Conservation (phyloP, 2,888 invertebrate species). For the Bugulina stolonifera region DNA sequence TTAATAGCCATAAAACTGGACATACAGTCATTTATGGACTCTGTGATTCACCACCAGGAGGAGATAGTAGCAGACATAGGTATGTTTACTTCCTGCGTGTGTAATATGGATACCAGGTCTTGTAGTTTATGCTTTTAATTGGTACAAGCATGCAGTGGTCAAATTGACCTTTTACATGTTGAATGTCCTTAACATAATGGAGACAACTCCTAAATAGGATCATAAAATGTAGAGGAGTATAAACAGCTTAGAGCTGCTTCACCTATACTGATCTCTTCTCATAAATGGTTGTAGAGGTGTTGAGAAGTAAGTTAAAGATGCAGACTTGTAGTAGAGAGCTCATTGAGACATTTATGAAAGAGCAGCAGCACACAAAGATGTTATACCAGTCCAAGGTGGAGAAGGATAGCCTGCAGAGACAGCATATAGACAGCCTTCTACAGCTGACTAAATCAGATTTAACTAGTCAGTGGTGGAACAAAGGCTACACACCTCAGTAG, state of each 20-base stretch:
- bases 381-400: not conserved
- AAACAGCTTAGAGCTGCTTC: too few species aligned
- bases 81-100: too few species aligned
- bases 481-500: too few species aligned
- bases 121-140: too few species aligned
- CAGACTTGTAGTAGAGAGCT: not conserved
- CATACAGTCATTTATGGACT: slow-evolving; percentile 16
- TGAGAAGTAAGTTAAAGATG: not conserved
- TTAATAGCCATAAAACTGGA: not conserved
- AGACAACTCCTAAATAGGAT: too few species aligned
- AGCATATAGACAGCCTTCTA: not conserved
- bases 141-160: too few species aligned
- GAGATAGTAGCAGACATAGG: slow-evolving; percentile 9
- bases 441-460: slow-evolving; percentile 2
- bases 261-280: too few species aligned
- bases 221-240: too few species aligned
- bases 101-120: too few species aligned
- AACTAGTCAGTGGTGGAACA: not conserved
- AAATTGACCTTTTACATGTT: too few species aligned
- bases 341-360: not conserved
- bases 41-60: slow-evolving; percentile 12
- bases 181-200: too few species aligned
- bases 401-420: not conserved
- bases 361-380: not conserved
- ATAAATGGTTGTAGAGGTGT: not conserved